Percentiles rank a stretch among this genome's conserved stretches.
These are phyloP conservation scores for Ferrisia virgata DNA, from an alignment of 2,888 invertebrate species.

Conservation along the genomic window DNA sequence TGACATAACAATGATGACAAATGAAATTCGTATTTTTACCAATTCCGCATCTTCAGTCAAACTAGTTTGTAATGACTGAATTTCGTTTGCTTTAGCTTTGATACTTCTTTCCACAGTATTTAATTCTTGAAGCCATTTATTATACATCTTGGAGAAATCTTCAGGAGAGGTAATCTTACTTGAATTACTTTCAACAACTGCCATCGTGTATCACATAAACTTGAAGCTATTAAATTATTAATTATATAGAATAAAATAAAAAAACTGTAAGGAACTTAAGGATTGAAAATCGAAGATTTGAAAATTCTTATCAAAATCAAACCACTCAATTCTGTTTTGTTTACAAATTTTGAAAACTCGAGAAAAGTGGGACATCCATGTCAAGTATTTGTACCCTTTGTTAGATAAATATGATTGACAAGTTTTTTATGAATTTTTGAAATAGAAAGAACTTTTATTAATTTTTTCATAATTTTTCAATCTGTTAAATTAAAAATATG, in stretches of 20 bases:
- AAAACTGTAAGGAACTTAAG: neutral
- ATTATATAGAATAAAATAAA: no score
- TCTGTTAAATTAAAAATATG: no score
- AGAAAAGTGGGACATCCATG: neutral
- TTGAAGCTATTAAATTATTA: neutral
- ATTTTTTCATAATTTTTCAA: no score
- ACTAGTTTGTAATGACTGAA: conserved; percentile 4
- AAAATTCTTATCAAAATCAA: neutral
- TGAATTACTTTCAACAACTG: neutral
- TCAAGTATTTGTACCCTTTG: neutral
- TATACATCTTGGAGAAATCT: conserved; percentile 38
- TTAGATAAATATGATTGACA: no score
- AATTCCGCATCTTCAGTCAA: conserved; percentile 25
- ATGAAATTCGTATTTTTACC: neutral
- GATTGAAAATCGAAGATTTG: neutral
- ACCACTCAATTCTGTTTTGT: no score
- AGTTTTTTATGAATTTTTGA: no score
- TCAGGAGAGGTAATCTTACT: neutral
- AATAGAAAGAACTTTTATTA: no score
- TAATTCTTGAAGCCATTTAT: conserved; percentile 38
- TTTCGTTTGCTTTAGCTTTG: conserved; percentile 24
- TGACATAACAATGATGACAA: neutral
- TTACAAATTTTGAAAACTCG: neutral
- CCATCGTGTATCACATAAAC: neutral
- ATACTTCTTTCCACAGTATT: neutral